Percentiles rank a stretch among this genome's conserved stretches.
Evolutionary conservation across 2,113 vertebrate species (phyloP).

Genomic region (Diadophis punctatus): DNA sequence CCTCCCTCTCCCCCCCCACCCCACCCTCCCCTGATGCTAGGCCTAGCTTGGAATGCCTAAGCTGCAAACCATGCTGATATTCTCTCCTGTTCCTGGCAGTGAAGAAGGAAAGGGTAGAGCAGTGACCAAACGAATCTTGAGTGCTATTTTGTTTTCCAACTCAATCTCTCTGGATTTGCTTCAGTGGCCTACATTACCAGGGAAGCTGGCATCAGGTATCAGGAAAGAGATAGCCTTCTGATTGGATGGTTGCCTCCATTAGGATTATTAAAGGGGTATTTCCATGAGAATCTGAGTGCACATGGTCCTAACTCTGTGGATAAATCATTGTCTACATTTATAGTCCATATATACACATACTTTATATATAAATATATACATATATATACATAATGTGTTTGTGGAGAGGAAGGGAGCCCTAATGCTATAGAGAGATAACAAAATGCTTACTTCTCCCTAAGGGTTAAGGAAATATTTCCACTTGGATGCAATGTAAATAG

Average conservation of each 20-base stretch:
- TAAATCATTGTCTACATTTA: conserved; percentile 56
- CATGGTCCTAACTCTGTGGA: conserved; percentile 42
- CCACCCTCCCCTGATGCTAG: background rate
- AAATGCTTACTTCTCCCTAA: background rate
- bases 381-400: conserved; percentile 4
- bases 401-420: background rate
- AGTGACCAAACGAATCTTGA: conserved; percentile 55
- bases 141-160: conserved; percentile 53
- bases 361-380: conserved; percentile 21
- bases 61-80: conserved; percentile 60
- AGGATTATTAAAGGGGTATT: conserved; percentile 60
- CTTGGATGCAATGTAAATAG: conserved; percentile 37
- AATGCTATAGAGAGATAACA: background rate
- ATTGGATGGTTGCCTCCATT: conserved; percentile 61
- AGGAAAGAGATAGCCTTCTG: conserved; percentile 47
- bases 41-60: conserved; percentile 47
- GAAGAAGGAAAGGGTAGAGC: conserved; percentile 35
- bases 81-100: conserved; percentile 50
- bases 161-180: conserved; percentile 74
- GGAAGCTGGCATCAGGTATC: conserved; percentile 68
- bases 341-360: conserved; percentile 32
- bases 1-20: conserved; percentile 27
- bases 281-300: conserved; percentile 60
- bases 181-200: conserved; percentile 73
- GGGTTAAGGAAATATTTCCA: conserved; percentile 37